phyloP scores from a whole-genome alignment of 2,888 invertebrate genomes.

The Lasioglossum lativentre region DNA sequence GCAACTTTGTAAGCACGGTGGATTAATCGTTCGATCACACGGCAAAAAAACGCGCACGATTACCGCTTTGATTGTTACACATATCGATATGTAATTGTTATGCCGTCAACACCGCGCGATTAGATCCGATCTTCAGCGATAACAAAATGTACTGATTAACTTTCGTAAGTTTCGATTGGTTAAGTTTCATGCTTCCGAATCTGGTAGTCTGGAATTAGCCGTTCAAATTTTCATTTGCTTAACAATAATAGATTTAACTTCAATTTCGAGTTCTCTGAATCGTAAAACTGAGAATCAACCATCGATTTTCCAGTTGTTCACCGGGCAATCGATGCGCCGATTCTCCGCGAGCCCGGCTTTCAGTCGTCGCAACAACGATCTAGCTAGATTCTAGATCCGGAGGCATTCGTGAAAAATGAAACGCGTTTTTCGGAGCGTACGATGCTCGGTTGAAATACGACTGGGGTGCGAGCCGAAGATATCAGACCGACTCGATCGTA shows the following conservation, averaged over 20 bases:
- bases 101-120: neutral
- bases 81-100: neutral
- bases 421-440: neutral
- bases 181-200: no score
- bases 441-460: conserved; percentile 5
- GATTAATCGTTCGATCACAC: neutral
- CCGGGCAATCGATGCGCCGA: neutral
- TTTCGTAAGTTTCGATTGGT: neutral
- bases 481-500: neutral
- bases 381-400: neutral
- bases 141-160: neutral
- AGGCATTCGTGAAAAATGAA: neutral
- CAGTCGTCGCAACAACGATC: neutral
- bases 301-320: neutral
- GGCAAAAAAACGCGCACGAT: neutral
- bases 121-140: neutral
- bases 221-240: no score
- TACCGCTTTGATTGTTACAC: neutral
- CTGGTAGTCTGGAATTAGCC: neutral
- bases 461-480: conserved; percentile 15
- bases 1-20: neutral
- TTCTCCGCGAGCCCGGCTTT: neutral
- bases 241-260: no score
- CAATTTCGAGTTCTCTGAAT: no score
- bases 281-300: neutral